These are phyloP conservation scores for Sternarchorhynchus goeldii DNA, from an alignment of 2,797 vertebrate genomes.

Conservation along the genomic window DNA sequence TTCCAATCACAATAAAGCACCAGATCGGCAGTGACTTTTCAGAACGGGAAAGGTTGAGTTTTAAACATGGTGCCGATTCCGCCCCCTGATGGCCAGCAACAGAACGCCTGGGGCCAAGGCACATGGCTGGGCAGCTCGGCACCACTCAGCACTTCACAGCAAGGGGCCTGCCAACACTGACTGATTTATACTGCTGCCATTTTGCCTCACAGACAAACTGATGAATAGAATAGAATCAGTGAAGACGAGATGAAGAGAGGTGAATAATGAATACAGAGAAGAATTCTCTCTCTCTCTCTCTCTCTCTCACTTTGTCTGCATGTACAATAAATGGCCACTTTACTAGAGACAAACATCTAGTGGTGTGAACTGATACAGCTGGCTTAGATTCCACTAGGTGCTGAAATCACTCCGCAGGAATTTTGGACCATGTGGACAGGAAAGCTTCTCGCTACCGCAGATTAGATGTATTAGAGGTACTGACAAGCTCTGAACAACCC, in stretches of 20 bases:
- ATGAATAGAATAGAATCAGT: slow-evolving; percentile 18
- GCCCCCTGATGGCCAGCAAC: slow-evolving; percentile 13
- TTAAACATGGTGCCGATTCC: slow-evolving; percentile 23
- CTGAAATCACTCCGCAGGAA: too few species aligned
- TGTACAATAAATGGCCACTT: too few species aligned
- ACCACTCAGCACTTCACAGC: slow-evolving; percentile 40
- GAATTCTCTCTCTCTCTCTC: neutral
- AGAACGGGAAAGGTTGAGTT: slow-evolving; percentile 31
- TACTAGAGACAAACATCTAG: too few species aligned
- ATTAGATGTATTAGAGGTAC: too few species aligned
- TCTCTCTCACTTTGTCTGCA: neutral
- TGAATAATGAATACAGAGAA: neutral
- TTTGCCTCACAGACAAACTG: slow-evolving; percentile 9
- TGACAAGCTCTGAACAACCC: too few species aligned
- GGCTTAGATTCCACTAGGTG: too few species aligned
- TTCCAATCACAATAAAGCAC: slow-evolving; percentile 8
- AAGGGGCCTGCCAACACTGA: neutral
- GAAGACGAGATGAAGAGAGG: neutral
- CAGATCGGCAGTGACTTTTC: slow-evolving; percentile 24
- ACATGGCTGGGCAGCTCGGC: neutral
- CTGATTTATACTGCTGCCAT: slow-evolving; percentile 20
- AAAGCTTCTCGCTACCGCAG: too few species aligned
- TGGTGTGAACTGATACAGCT: too few species aligned
- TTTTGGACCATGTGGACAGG: too few species aligned
- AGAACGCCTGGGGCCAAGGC: slow-evolving; percentile 29